These are phyloP conservation scores for Sphaeramia orbicularis DNA, from an alignment of 2,797 vertebrate genomes.

Conservation along the genomic window DNA sequence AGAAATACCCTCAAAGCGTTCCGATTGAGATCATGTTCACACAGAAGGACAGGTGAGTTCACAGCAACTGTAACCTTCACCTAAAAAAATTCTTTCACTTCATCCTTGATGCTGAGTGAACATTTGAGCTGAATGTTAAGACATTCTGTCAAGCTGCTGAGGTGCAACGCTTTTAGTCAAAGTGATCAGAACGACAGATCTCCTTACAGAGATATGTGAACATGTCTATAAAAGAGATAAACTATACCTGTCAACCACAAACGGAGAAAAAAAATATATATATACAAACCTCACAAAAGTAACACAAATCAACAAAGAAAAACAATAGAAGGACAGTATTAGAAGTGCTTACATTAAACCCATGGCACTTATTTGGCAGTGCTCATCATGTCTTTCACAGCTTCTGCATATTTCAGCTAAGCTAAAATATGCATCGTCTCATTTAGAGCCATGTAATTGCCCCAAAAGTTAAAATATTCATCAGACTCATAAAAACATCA, in stretches of 20 bases:
- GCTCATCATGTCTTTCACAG: constrained; percentile 64
- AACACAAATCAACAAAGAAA: constrained; percentile 10
- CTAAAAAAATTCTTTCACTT: no score
- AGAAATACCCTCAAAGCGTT: no score
- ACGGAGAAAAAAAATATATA: not conserved
- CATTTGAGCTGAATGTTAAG: no score
- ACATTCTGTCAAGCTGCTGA: no score
- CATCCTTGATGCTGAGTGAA: no score
- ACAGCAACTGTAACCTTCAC: no score
- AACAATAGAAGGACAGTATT: constrained; percentile 19
- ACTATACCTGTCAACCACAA: not conserved
- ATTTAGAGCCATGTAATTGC: constrained; percentile 79
- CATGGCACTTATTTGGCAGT: constrained; percentile 47
- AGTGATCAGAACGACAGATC: no score
- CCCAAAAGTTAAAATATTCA: constrained; percentile 82
- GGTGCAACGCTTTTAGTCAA: no score
- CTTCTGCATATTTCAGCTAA: constrained; percentile 71
- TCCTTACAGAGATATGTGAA: no score
- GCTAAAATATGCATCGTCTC: constrained; percentile 61
- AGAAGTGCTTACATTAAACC: constrained; percentile 41
- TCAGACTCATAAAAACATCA: constrained; percentile 71
- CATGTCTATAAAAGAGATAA: no score
- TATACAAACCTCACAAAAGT: not conserved
- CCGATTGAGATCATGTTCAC: no score
- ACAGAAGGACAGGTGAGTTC: no score